phyloP scores from a whole-genome alignment of 2,797 vertebrate species.

The Cyclura pinguis region DNA sequence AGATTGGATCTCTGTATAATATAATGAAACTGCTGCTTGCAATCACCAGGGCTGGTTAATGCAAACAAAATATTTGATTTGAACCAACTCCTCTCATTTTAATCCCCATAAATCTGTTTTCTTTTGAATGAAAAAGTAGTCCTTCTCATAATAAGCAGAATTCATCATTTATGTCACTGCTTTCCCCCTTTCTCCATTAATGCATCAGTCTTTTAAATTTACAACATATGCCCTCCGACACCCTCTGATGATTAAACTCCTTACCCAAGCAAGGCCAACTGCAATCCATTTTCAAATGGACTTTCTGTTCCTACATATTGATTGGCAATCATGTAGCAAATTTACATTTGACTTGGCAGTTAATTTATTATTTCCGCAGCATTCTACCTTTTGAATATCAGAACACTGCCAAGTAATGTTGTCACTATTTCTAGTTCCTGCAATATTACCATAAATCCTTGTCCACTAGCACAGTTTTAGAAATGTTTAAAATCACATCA shows the following conservation, averaged over 20 bases:
- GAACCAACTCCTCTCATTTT: background rate
- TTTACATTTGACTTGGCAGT: conserved; percentile 41
- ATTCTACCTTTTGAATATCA: conserved; percentile 28
- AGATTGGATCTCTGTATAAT: background rate
- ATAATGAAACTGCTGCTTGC: background rate
- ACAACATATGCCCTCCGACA: conserved; percentile 30
- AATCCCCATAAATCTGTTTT: conserved; percentile 30
- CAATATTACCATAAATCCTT: conserved; percentile 12
- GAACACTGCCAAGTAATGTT: conserved; percentile 19
- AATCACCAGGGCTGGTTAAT: conserved; percentile 14
- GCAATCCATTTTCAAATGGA: conserved; percentile 46
- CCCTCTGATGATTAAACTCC: conserved; percentile 39
- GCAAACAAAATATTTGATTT: conserved; percentile 30
- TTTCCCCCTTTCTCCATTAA: conserved; percentile 2
- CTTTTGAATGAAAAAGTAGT: conserved; percentile 28
- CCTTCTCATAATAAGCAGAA: conserved; percentile 13
- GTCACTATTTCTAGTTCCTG: background rate
- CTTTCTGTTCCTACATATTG: conserved; percentile 33
- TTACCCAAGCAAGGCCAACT: conserved; percentile 29
- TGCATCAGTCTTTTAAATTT: conserved; percentile 36
- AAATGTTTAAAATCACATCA: conserved; percentile 11
- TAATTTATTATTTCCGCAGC: conserved; percentile 44
- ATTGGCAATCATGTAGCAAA: conserved; percentile 44
- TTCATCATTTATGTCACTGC: conserved; percentile 33
- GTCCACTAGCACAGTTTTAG: background rate